Percentiles rank a stretch among this genome's conserved stretches.
Conservation (phyloP, 2,113 vertebrate species). For the Uria aalge region DNA sequence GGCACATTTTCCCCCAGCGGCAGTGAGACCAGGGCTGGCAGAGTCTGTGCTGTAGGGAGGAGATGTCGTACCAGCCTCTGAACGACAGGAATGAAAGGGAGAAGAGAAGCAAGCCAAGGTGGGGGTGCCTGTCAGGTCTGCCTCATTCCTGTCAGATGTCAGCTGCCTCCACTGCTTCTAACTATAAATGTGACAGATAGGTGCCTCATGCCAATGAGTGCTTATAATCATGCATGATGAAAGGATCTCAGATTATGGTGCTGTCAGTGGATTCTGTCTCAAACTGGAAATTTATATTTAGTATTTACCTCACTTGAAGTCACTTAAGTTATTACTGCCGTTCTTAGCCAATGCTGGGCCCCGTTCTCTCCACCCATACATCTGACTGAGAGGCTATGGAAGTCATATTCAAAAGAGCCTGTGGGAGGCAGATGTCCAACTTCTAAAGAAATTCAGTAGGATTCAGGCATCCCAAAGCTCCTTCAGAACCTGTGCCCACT, state of each 20-base stretch:
- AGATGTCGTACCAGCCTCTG: neutral
- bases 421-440: neutral
- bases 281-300: constrained; percentile 56
- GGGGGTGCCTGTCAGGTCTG: constrained; percentile 56
- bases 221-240: constrained; percentile 51
- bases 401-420: neutral
- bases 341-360: neutral
- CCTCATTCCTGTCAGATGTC: constrained; percentile 64
- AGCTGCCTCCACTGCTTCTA: constrained; percentile 64
- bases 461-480: neutral
- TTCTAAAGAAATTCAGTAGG: neutral
- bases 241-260: constrained; percentile 48
- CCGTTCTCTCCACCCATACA: neutral
- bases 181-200: constrained; percentile 66
- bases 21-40: neutral
- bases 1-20: neutral
- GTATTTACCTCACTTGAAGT: constrained; percentile 45
- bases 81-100: constrained; percentile 20
- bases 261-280: constrained; percentile 55
- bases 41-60: neutral
- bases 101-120: constrained; percentile 25
- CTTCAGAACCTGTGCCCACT: neutral
- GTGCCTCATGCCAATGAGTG: constrained; percentile 32
- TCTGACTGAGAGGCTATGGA: neutral
- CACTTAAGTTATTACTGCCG: neutral